A percentile compares a stretch with the other conserved stretches of the same genome.
These are phyloP conservation scores for Dendropsophus ebraccatus DNA, from an alignment of 2,113 vertebrate species.

Conservation along the genomic window DNA sequence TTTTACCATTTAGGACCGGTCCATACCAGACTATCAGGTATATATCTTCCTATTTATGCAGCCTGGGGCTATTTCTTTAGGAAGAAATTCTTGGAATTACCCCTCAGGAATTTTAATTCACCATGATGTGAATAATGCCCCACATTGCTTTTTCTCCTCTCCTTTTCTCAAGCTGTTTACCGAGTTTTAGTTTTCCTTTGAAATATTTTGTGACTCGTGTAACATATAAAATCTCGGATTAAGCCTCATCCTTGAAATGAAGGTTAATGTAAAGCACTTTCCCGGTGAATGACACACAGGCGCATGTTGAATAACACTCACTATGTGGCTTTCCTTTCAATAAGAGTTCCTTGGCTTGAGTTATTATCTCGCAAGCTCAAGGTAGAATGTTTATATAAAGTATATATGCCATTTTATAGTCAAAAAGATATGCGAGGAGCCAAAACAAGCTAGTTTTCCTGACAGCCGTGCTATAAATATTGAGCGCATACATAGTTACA, in stretches of 20 bases:
- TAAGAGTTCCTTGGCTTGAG: background rate
- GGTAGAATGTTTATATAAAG: background rate
- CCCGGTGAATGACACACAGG: background rate
- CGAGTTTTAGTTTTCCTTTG: background rate
- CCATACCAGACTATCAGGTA: too few relatives aligned
- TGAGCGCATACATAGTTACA: background rate
- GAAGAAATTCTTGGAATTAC: too few relatives aligned
- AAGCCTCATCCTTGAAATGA: conserved; percentile 7
- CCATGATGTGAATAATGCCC: too few relatives aligned
- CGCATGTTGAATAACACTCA: background rate
- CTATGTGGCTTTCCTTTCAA: background rate
- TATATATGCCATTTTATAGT: background rate
- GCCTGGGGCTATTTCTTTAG: too few relatives aligned
- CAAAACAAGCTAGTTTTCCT: background rate
- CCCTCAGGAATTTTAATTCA: too few relatives aligned
- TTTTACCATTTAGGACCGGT: too few relatives aligned
- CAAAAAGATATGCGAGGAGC: background rate
- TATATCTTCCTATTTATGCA: too few relatives aligned
- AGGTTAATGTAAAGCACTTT: background rate
- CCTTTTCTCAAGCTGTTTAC: background rate
- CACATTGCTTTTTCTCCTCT: background rate
- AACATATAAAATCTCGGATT: background rate
- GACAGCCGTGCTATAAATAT: background rate
- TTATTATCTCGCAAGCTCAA: background rate
- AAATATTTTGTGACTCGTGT: background rate